Percentiles rank a stretch among this genome's conserved stretches.
Conservation (phyloP, 2,888 invertebrate species). For the Cancer borealis region DNA sequence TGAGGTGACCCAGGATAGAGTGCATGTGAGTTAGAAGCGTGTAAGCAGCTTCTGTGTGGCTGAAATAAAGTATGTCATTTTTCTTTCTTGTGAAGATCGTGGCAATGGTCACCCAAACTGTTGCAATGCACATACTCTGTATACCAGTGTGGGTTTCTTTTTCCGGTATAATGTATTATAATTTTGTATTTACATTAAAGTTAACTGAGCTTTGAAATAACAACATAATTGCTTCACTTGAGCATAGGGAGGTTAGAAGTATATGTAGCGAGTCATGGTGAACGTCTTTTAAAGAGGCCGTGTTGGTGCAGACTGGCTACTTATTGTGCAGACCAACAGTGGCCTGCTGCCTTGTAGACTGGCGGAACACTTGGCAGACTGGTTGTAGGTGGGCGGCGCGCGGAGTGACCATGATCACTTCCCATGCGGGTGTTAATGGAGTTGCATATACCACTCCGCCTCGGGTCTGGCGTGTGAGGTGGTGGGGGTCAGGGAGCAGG, state of each 20-base stretch:
- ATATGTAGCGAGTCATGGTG: neutral
- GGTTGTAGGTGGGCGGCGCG: neutral
- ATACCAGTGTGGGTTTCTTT: neutral
- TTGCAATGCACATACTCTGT: neutral
- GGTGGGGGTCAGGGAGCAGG: constrained; percentile 16
- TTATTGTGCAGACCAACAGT: neutral
- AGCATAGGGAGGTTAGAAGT: neutral
- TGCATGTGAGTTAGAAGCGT: neutral
- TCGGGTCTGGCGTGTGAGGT: neutral
- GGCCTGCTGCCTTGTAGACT: neutral
- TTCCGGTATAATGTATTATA: neutral
- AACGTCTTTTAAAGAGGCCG: constrained; percentile 17
- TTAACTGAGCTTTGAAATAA: neutral
- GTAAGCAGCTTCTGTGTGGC: neutral
- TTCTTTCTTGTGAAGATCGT: neutral
- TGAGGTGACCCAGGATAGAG: neutral
- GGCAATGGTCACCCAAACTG: neutral
- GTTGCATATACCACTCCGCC: neutral
- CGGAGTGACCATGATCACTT: constrained; percentile 2
- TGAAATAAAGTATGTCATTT: neutral
- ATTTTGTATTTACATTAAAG: neutral
- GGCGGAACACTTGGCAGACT: neutral
- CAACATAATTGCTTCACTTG: neutral
- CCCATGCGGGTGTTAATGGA: constrained; percentile 33
- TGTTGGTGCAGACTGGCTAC: neutral